phyloP scores from a whole-genome alignment of 2,113 vertebrate species.

The Chaetodon trifascialis region DNA sequence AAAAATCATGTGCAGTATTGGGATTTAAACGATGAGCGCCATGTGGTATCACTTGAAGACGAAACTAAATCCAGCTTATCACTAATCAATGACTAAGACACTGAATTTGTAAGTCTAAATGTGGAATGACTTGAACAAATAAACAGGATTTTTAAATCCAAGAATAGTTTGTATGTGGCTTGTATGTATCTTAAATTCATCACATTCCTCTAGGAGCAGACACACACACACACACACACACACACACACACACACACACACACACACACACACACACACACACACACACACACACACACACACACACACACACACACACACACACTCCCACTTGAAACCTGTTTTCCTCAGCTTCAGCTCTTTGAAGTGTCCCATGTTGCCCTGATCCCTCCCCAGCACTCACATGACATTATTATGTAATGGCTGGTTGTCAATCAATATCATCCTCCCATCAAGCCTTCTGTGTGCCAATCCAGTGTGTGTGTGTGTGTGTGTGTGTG shows the following conservation, averaged over 20 bases:
- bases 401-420: constrained; percentile 57
- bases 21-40: too few species aligned
- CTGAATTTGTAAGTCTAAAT: too few species aligned
- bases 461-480: constrained; percentile 41
- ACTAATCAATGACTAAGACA: too few species aligned
- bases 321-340: not conserved
- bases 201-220: not conserved
- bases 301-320: not conserved
- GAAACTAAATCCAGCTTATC: too few species aligned
- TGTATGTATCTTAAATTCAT: not conserved
- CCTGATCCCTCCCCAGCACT: not conserved
- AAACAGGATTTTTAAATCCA: too few species aligned
- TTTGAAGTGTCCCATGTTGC: constrained; percentile 30
- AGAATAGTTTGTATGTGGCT: too few species aligned
- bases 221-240: not conserved
- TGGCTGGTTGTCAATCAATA: constrained; percentile 49
- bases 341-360: not conserved
- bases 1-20: too few species aligned
- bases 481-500: too few species aligned
- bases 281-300: not conserved
- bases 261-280: not conserved
- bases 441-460: constrained; percentile 18
- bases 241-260: not conserved
- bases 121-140: too few species aligned
- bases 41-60: too few species aligned